A percentile compares a stretch with the other conserved stretches of the same genome.
Evolutionary conservation across 2,113 vertebrate genomes (phyloP).

Genomic region (Tichodroma muraria): DNA sequence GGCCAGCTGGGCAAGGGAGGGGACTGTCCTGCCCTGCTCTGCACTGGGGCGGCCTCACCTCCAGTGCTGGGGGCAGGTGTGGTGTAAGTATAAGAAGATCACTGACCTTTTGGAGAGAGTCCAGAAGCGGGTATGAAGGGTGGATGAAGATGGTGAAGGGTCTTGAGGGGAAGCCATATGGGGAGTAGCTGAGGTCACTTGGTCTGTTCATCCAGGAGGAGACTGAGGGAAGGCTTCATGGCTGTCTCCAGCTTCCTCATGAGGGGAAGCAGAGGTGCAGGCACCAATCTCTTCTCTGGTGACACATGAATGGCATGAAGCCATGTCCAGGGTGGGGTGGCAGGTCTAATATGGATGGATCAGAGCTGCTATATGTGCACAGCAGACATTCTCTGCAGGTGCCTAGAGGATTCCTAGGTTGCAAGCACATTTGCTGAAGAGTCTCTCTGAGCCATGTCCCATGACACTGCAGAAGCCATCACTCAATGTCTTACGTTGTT

Average conservation of each 20-base stretch:
- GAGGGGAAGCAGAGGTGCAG: neutral
- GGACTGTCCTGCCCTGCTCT: neutral
- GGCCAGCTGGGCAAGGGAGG: rapidly evolving
- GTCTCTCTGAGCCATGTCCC: neutral
- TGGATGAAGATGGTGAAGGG: neutral
- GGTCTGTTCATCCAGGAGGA: neutral
- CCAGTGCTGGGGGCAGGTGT: rapidly evolving
- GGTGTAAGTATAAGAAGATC: too few species aligned
- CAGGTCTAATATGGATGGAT: neutral
- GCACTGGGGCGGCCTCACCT: neutral
- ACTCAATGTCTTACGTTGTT: neutral
- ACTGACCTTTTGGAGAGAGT: too few species aligned
- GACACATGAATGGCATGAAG: neutral
- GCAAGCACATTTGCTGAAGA: neutral
- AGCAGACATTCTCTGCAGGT: neutral
- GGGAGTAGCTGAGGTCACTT: too few species aligned
- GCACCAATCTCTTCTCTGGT: neutral
- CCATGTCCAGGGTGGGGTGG: too few species aligned
- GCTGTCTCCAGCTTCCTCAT: neutral
- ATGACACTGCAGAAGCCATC: neutral
- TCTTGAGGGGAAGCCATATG: neutral
- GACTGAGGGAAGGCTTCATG: neutral
- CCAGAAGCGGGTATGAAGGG: too few species aligned
- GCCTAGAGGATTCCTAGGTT: neutral
- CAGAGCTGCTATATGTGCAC: neutral